phyloP scores from a whole-genome alignment of 2,888 invertebrate species.

The Pseudococcus longispinus region DNA sequence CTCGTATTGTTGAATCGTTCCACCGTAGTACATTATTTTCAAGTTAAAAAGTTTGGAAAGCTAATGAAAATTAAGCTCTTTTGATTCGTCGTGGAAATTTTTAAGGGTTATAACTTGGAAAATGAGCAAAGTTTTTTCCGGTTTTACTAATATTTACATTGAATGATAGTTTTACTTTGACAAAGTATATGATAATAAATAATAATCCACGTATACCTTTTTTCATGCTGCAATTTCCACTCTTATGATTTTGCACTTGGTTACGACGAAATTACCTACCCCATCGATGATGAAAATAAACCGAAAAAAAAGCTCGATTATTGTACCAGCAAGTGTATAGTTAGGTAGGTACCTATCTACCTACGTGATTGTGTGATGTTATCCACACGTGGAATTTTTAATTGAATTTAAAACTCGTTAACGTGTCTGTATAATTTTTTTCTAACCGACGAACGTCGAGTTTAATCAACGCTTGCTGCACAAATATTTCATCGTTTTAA shows the following conservation, averaged over 20 bases:
- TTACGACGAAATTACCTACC: background rate
- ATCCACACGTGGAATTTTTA: background rate
- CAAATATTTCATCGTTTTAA: background rate
- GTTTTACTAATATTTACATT: constrained; percentile 2
- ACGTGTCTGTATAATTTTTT: background rate
- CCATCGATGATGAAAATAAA: background rate
- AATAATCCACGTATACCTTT: constrained; percentile 3
- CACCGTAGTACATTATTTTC: background rate
- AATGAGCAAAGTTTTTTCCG: constrained; percentile 17
- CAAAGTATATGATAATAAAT: constrained; percentile 9
- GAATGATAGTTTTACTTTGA: constrained; percentile 31
- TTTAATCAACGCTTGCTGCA: background rate
- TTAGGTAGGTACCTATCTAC: background rate
- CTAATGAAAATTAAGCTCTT: constrained; percentile 34
- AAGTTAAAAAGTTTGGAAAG: constrained; percentile 30
- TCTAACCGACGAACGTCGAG: background rate
- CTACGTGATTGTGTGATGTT: background rate
- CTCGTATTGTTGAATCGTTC: constrained; percentile 2
- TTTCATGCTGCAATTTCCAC: background rate
- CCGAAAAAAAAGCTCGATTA: background rate
- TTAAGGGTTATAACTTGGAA: constrained; percentile 31
- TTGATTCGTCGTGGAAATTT: constrained; percentile 31
- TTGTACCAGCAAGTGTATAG: background rate
- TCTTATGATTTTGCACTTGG: background rate
- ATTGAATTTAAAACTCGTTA: constrained; percentile 23